Evolutionary conservation across 2,888 invertebrate species (phyloP).

Genomic region (Sicus ferrugineus): DNA sequence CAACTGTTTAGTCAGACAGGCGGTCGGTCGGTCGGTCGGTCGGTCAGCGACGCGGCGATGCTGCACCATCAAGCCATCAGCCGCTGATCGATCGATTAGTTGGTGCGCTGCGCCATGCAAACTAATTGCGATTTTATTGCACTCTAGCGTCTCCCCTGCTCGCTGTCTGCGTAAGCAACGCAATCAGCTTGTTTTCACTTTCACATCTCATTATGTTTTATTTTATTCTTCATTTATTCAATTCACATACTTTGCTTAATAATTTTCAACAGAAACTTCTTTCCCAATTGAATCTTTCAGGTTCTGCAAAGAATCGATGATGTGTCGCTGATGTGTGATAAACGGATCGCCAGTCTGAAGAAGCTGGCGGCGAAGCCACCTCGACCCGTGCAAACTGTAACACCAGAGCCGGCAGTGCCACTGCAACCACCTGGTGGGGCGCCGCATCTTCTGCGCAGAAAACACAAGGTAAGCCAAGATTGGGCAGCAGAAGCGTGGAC

Average conservation of each 20-base stretch:
- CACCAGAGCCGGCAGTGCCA: constrained; percentile 75
- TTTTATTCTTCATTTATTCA: not conserved
- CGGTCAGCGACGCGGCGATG: no score
- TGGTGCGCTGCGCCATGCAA: no score
- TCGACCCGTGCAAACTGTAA: constrained; percentile 81
- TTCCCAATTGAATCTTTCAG: constrained; percentile 63
- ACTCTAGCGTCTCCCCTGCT: no score
- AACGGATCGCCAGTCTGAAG: constrained; percentile 77
- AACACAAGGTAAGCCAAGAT: constrained; percentile 60
- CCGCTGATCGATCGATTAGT: no score
- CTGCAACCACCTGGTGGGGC: constrained; percentile 70
- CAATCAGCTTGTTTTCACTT: no score
- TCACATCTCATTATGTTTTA: not conserved
- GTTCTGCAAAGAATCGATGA: constrained; percentile 93
- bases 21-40: no score
- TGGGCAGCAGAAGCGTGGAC: no score
- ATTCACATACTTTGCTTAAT: no score
- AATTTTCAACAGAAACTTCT: not conserved
- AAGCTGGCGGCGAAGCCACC: constrained; percentile 76
- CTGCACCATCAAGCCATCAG: no score
- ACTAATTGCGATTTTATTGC: no score
- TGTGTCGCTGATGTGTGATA: constrained; percentile 91
- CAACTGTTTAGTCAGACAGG: no score
- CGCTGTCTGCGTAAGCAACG: no score
- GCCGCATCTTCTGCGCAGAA: constrained; percentile 62